phyloP scores from a whole-genome alignment of 23 tunicate species.

The Oikopleura dioica region DNA sequence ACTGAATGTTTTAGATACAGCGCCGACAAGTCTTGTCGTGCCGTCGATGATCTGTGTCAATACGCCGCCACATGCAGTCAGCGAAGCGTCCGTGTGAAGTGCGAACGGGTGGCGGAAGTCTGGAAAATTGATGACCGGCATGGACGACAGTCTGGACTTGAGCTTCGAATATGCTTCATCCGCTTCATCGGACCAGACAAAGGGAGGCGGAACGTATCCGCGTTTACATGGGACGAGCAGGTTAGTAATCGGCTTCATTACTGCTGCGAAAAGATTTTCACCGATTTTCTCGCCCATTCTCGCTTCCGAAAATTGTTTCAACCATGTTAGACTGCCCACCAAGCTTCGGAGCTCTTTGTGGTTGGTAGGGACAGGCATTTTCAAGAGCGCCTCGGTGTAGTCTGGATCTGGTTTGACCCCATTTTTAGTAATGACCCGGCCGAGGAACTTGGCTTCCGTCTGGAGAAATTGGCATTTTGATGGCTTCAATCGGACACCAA shows the following conservation, averaged over 20 bases:
- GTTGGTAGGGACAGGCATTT: neutral
- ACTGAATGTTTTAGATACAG: neutral
- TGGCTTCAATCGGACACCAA: neutral
- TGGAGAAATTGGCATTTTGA: neutral
- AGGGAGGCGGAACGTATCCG: too few relatives aligned
- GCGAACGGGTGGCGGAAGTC: neutral
- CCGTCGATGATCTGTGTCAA: neutral
- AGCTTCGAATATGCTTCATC: neutral
- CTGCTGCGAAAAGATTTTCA: neutral
- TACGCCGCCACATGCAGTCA: neutral
- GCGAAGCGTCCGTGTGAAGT: neutral
- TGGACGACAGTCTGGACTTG: neutral
- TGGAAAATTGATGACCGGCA: neutral
- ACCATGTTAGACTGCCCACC: neutral
- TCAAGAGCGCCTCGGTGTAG: neutral
- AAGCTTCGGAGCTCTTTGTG: neutral
- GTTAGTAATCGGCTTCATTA: too few relatives aligned
- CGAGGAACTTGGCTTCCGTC: neutral
- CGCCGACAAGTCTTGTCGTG: neutral
- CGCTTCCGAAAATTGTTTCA: neutral
- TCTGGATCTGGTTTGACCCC: neutral
- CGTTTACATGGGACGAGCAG: too few relatives aligned
- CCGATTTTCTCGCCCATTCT: neutral
- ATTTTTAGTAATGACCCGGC: neutral
- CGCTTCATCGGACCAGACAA: neutral